Evolutionary conservation across 2,888 invertebrate species (phyloP), one percentile per base, ranked within the genome.

Genomic region (Ellobium chinense): DNA sequence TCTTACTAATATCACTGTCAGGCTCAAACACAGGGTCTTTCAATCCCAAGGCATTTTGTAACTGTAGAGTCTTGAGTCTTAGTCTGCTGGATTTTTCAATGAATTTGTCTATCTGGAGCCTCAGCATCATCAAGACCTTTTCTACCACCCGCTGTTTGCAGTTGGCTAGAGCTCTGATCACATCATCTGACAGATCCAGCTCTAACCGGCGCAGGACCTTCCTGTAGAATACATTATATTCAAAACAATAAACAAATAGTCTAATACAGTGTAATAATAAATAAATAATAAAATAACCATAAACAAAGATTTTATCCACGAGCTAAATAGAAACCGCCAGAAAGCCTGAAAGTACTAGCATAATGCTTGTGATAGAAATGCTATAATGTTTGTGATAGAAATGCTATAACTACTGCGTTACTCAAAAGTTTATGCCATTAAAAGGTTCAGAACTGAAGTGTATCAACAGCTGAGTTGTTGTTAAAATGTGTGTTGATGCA

Each of bases 151-250:
- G 84, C 5, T 84, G 85, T 74, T 89, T 89, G 70, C 83, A 75
- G 72, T 87, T 87, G 29, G 88, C 81, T 56, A 90, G 77, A 5
- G 88, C 87, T 34, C 87, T 73, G 21, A 89, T 87, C 2, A 90
- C 88, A 66, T 90, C 89, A 27, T 90, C 89, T 2, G 89, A 88
- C 14, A 90, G 80, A 66, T 90, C 90, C 24, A 90, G 81, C 66
- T 88, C 87, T 27, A 90, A 66, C 69, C 84, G 80, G 34, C 82
- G 72, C 34, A 90, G 82, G 9, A 89, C 89, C 81, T 85, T 68
- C 83, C 90, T 90, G 85, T 21, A n/a, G n/a, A n/a, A n/a, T n/a
- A n/a, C n/a, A n/a, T n/a, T n/a, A n/a, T n/a, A n/a, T n/a, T n/a
- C n/a, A 87, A 73, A 7, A 46, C 39, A 9, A 58, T 5, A 58